Evolutionary conservation across 2,888 invertebrate genomes (phyloP), one percentile per base, ranked within the genome.

Genomic region (Amiota communis): DNA sequence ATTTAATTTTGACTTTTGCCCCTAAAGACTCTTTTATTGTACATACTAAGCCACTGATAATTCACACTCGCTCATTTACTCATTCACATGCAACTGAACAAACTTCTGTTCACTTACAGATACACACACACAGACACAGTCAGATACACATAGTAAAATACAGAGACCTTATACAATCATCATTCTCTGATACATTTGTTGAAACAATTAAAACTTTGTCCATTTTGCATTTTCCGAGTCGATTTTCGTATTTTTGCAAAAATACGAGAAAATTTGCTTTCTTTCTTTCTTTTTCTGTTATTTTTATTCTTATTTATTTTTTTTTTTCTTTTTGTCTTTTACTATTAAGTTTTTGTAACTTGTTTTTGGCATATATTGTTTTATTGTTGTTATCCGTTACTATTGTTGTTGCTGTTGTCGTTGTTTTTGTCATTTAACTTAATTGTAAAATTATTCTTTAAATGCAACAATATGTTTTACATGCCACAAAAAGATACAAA

Each of bases 171-270:
- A 36, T 36, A 36, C 67, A 59, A 17, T 59, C 59, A 59, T 36
- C 6, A 36, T 36, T 36, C 36, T 36, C 36, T 36, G 36, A 59
- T 59, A 23, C 59, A 59, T 65, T 65, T 85, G 86, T 83, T 85
- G 86, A 86, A 83, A 83, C 82, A 83, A 83, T 83, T 83, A 83
- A 83, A 83, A 83, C 83, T 83, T 83, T 86, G 82, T 80, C 83
- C 82, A 83, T 85, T 83, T 83, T 86, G 70, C 59, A 59, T 59
- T 59, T 70, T 70, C 48, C 65, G 65, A 65, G 48, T 65, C 48
- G 65, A 65, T 65, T 65, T 65, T 65, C 48, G 46, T 65, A 48
- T 65, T 17, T 65, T 65, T 65, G 15, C 65, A 48, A 10, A 49
- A 15, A 17, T 48, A 36, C 36, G 36, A 36, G 36, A 36, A 36